Conservation (phyloP, 2,888 invertebrate species). For the Corbicula japonica region DNA sequence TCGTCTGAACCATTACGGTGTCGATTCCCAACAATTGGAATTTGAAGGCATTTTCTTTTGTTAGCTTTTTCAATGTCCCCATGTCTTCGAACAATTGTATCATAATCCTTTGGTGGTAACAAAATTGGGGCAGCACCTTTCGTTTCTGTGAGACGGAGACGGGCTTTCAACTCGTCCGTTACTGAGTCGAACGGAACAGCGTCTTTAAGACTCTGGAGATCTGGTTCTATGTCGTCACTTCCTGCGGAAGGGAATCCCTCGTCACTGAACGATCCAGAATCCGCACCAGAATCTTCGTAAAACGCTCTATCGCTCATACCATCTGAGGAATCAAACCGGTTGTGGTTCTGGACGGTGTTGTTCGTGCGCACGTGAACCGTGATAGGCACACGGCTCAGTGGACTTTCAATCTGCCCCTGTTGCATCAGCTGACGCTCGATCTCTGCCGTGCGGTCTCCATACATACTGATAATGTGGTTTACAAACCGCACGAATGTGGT, state of each 20-base stretch:
- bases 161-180: conserved; percentile 95
- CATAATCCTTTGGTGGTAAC: conserved; percentile 97
- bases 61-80: conserved; percentile 90
- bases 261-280: conserved; percentile 77
- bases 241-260: conserved; percentile 72
- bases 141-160: conserved; percentile 87
- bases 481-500: conserved; percentile 94
- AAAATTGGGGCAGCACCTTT: conserved; percentile 90
- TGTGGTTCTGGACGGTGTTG: conserved; percentile 24
- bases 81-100: conserved; percentile 89
- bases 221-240: conserved; percentile 80
- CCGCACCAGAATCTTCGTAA: conserved; percentile 73
- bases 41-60: conserved; percentile 75
- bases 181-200: conserved; percentile 93
- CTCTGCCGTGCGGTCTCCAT: conserved; percentile 94
- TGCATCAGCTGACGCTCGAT: conserved; percentile 89
- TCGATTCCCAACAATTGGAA: conserved; percentile 71
- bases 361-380: conserved; percentile 35
- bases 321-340: conserved; percentile 61
- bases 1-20: conserved; percentile 72
- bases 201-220: conserved; percentile 77
- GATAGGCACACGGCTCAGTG: conserved; percentile 21
- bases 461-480: conserved; percentile 92
- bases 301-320: conserved; percentile 69
- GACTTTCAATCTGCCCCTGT: conserved; percentile 78